These are phyloP conservation scores for Pachypanchax playfairii DNA, from an alignment of 2,113 vertebrate species.

Conservation along the genomic window DNA sequence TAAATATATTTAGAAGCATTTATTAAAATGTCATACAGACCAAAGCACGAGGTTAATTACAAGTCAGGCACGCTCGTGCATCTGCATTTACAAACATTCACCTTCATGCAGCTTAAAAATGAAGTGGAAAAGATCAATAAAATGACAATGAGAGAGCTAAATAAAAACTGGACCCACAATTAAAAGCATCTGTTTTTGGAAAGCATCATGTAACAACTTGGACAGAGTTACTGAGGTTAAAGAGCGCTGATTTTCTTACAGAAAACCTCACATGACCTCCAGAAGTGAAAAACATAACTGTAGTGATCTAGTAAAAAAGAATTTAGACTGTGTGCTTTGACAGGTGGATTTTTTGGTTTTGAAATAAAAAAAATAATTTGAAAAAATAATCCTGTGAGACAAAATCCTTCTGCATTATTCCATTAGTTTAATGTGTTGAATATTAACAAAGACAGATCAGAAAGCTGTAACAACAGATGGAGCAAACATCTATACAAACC, in stretches of 20 bases:
- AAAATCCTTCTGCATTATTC: no score
- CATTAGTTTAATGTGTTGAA: no score
- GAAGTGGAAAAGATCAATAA: slow-evolving; percentile 49
- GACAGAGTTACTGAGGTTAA: slow-evolving; percentile 30
- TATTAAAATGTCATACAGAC: slow-evolving; percentile 75
- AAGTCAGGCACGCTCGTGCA: slow-evolving; percentile 45
- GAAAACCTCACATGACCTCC: slow-evolving; percentile 50
- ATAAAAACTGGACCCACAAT: slow-evolving; percentile 55
- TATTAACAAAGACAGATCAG: no score
- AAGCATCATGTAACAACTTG: slow-evolving; percentile 68
- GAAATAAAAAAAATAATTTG: background rate
- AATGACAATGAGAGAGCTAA: slow-evolving; percentile 57
- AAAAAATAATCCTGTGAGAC: no score
- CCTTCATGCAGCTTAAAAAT: slow-evolving; percentile 2
- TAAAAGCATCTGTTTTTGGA: slow-evolving; percentile 56
- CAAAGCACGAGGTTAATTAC: slow-evolving; percentile 73
- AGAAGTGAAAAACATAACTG: slow-evolving; percentile 11
- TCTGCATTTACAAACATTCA: slow-evolving; percentile 18
- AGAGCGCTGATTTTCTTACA: slow-evolving; percentile 29
- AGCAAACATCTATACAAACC: no score
- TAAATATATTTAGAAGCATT: slow-evolving; percentile 71
- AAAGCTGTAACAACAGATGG: no score
- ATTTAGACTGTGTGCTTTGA: background rate
- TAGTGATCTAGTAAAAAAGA: background rate
- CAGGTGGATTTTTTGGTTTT: background rate